A percentile compares a stretch with the other conserved stretches of the same genome.
phyloP scores from a whole-genome alignment of 2,113 vertebrate genomes.

The Corythoichthys intestinalis region DNA sequence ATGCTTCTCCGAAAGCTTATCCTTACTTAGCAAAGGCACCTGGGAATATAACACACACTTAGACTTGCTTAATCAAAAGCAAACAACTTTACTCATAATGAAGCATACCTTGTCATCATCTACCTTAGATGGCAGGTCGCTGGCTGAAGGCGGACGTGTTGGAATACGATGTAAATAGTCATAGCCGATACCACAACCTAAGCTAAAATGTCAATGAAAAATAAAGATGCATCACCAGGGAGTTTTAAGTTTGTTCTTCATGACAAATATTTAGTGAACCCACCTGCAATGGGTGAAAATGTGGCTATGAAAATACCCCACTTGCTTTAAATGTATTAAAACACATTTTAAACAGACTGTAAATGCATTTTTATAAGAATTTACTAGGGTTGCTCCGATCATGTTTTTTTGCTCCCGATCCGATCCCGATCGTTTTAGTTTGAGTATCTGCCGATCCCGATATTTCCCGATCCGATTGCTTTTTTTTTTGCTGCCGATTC shows the following conservation, averaged over 20 bases:
- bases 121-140: conserved; percentile 34
- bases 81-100: neutral
- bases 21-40: conserved; percentile 71
- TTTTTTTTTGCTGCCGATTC: too few relatives aligned
- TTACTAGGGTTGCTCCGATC: too few relatives aligned
- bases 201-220: conserved; percentile 62
- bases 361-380: too few relatives aligned
- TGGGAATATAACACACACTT: conserved; percentile 34
- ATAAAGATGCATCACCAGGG: neutral
- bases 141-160: conserved; percentile 52
- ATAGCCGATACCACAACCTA: conserved; percentile 91
- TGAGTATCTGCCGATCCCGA: too few relatives aligned
- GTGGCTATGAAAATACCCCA: neutral
- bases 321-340: too few relatives aligned
- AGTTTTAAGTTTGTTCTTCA: neutral
- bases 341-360: too few relatives aligned
- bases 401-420: too few relatives aligned
- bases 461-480: too few relatives aligned
- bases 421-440: too few relatives aligned
- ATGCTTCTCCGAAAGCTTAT: conserved; percentile 50
- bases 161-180: conserved; percentile 93
- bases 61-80: neutral
- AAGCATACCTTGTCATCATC: neutral
- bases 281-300: neutral
- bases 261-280: neutral